Evolutionary conservation across 2,888 invertebrate genomes (phyloP).

Genomic region (Drosophila quinaria): DNA sequence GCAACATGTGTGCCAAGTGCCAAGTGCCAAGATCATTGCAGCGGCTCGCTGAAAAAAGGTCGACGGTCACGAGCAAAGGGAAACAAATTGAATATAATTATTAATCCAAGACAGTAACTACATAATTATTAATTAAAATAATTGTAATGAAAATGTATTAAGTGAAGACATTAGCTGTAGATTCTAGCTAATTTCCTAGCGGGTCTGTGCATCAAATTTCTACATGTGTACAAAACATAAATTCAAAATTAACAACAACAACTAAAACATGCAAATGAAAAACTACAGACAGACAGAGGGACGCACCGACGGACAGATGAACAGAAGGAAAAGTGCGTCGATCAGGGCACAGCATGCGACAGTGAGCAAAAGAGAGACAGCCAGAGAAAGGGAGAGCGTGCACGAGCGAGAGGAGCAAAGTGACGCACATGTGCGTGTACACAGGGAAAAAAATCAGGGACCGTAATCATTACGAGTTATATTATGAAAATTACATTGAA

Average conservation of each 20-base stretch:
- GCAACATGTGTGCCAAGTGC: constrained; percentile 84
- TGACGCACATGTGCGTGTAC: constrained; percentile 66
- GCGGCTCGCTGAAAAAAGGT: constrained; percentile 57
- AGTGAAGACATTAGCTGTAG: neutral
- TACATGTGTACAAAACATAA: constrained; percentile 23
- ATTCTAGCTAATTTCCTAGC: constrained; percentile 37
- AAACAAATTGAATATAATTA: neutral
- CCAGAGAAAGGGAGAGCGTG: constrained; percentile 15
- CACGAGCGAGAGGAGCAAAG: constrained; percentile 20
- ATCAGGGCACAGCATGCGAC: constrained; percentile 24
- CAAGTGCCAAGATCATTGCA: constrained; percentile 78
- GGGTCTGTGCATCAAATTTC: neutral
- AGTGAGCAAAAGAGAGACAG: constrained; percentile 17
- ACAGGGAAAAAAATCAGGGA: too few species aligned
- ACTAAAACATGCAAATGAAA: constrained; percentile 42
- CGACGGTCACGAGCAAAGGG: constrained; percentile 71
- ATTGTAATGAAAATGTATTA: neutral
- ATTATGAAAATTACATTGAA: too few species aligned
- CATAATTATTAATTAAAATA: neutral
- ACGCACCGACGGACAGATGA: constrained; percentile 21
- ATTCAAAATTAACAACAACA: constrained; percentile 27
- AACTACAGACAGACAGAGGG: constrained; percentile 34
- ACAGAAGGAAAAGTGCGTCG: constrained; percentile 45
- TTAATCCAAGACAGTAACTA: neutral
- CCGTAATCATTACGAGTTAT: too few species aligned